Evolutionary conservation across 2,888 invertebrate genomes (phyloP).

Genomic region (Pristionchus mayeri): DNA sequence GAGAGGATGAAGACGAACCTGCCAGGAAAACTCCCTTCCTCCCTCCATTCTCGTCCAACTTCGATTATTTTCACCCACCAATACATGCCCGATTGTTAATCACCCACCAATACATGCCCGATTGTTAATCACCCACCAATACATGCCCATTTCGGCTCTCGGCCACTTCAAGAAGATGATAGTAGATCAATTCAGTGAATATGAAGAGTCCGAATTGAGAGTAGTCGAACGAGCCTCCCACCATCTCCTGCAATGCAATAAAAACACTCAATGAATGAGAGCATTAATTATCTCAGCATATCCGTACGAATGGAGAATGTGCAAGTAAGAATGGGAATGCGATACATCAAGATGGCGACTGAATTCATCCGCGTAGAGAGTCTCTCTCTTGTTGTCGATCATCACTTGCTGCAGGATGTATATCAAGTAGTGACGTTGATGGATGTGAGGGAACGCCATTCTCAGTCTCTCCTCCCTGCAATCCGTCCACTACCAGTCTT

Average conservation of each 20-base stretch:
- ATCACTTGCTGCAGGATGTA: conserved; percentile 11
- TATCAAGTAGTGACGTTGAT: background rate
- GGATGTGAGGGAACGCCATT: background rate
- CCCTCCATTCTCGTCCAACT: background rate
- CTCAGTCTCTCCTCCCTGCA: background rate
- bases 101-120: background rate
- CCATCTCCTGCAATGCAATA: background rate
- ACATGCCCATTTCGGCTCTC: too few relatives aligned
- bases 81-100: background rate
- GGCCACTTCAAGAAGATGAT: too few relatives aligned
- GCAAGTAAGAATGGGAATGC: background rate
- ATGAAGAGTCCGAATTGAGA: background rate
- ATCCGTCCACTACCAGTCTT: too few relatives aligned
- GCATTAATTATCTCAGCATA: background rate
- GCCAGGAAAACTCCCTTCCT: background rate
- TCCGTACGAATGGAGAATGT: background rate
- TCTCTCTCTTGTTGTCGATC: background rate
- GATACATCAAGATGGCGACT: background rate
- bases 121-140: background rate
- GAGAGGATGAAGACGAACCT: background rate
- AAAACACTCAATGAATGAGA: background rate
- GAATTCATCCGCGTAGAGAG: background rate
- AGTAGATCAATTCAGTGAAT: conserved; percentile 11
- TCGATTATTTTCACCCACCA: background rate
- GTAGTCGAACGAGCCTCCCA: conserved; percentile 2